Evolutionary conservation across 2,797 vertebrate genomes (phyloP), one percentile per base, ranked within the genome.

Genomic region (Smutsia temminckii): DNA sequence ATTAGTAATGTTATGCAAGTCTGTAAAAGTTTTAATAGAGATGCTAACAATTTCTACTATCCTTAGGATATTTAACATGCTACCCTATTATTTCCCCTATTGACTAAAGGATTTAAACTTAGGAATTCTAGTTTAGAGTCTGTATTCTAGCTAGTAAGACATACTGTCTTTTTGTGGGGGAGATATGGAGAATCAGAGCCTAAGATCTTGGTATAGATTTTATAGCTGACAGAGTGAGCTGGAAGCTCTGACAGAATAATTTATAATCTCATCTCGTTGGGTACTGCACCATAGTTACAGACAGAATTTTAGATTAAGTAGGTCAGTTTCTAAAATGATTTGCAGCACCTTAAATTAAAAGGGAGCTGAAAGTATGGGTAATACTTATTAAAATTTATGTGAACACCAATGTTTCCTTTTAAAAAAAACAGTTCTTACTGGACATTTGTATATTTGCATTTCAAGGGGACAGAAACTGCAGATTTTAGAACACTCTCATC

Each of bases 261-360:
- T 90, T 87, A 87, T 78, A 61, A 93, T 77, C 27, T 90, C n/a
- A 51, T 95, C 21, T 79, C 14, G 2, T 77, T 85, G 61, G 77
- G 63, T 88, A 72, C 66, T 46, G 29, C 91, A 66, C 55, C 32
- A 86, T 68, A 53, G 59, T 90, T 87, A 94, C 53, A 92, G 77
- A 75, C 25, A 27, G 90, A 84, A 77, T 87, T 93, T 95, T 96
- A 93, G 57, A 95, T 93, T 95, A 94, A 95, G 34, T 53, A 92
- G 68, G 55, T 90, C 84, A 92, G 55, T 84, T 61, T 93, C 86
- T 91, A 83, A 71, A 55, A 55, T 87, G 25, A 72, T 40, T 46
- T 80, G 8, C 4, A 87, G 34, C 12, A n/a, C 57, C 53, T 95
- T 87, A 69, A 63, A 61, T 69, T 40, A 71, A 74, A 89, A 96